These are phyloP conservation scores for Trichosurus vulpecula DNA, from an alignment of 2,797 vertebrate species.

Conservation along the genomic window DNA sequence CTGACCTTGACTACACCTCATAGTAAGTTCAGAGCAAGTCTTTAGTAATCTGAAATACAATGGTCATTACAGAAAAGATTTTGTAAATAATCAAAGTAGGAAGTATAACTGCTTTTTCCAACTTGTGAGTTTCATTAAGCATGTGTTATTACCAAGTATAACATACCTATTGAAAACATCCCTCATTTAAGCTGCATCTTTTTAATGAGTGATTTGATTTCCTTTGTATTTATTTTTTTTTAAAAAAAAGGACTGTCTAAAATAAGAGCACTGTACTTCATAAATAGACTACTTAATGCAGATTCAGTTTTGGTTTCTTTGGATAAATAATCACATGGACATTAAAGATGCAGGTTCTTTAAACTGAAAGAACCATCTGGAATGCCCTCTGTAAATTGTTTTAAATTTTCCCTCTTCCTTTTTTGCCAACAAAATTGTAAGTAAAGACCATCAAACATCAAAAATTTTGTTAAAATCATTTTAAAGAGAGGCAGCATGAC, in stretches of 20 bases:
- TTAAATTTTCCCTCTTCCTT: conserved; percentile 78
- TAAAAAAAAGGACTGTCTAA: conserved; percentile 60
- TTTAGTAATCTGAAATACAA: conserved; percentile 69
- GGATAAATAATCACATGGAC: conserved; percentile 71
- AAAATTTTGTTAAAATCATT: conserved; percentile 65
- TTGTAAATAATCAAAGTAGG: conserved; percentile 72
- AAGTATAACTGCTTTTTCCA: conserved; percentile 76
- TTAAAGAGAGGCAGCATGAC: too few species aligned
- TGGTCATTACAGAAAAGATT: conserved; percentile 74
- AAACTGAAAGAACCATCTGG: conserved; percentile 63
- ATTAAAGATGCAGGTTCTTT: conserved; percentile 68
- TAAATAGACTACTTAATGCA: conserved; percentile 75
- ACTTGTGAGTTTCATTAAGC: conserved; percentile 72
- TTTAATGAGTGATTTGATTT: conserved; percentile 75
- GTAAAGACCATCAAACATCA: conserved; percentile 83
- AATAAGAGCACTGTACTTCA: conserved; percentile 64
- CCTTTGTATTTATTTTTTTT: conserved; percentile 74
- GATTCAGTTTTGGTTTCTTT: conserved; percentile 32
- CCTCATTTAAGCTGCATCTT: conserved; percentile 70
- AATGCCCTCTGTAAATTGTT: conserved; percentile 79
- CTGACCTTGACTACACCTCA: conserved; percentile 79
- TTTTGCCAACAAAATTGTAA: conserved; percentile 85
- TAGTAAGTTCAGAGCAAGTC: conserved; percentile 81
- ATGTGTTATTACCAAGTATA: conserved; percentile 73
- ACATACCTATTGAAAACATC: conserved; percentile 61